Conservation (phyloP, 2,888 invertebrate species). For the Pharmacophagus antenor region DNA sequence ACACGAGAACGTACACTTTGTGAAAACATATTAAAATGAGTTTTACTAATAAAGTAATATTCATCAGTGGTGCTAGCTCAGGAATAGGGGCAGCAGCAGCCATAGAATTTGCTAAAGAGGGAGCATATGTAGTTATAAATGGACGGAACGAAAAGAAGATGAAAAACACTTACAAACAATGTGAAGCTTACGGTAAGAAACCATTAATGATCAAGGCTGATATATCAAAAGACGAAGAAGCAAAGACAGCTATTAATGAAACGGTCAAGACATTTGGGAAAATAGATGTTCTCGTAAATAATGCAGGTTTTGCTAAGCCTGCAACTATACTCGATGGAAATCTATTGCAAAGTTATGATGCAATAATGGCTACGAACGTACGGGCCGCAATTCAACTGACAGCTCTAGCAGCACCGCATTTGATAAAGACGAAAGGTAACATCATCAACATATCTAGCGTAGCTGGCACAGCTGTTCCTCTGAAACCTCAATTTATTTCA, state of each 20-base stretch:
- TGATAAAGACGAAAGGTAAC: slow-evolving; percentile 45
- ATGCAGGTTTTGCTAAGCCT: slow-evolving; percentile 41
- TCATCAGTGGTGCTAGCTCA: slow-evolving; percentile 83
- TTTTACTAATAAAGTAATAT: slow-evolving; percentile 63
- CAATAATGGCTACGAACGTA: slow-evolving; percentile 42
- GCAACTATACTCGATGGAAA: slow-evolving; percentile 38
- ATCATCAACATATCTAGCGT: slow-evolving; percentile 45
- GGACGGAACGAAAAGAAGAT: slow-evolving; percentile 84
- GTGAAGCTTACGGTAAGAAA: slow-evolving; percentile 34
- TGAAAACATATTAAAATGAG: slow-evolving; percentile 27
- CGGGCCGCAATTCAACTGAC: slow-evolving; percentile 41
- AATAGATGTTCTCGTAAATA: slow-evolving; percentile 49
- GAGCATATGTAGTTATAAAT: slow-evolving; percentile 81
- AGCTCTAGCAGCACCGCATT: slow-evolving; percentile 39
- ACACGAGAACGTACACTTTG: not conserved
- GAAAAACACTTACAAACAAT: slow-evolving; percentile 66
- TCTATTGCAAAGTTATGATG: slow-evolving; percentile 43
- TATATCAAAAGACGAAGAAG: slow-evolving; percentile 44
- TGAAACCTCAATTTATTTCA: slow-evolving; percentile 19
- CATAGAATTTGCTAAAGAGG: slow-evolving; percentile 80
- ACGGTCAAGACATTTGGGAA: slow-evolving; percentile 44
- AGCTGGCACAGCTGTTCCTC: slow-evolving; percentile 27
- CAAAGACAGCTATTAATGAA: slow-evolving; percentile 38
- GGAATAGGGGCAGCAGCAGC: slow-evolving; percentile 86
- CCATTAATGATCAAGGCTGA: slow-evolving; percentile 45